Percentiles rank a stretch among this genome's conserved stretches.
Conservation (phyloP, 2,888 invertebrate genomes). For the Leptopilina drosophilae region DNA sequence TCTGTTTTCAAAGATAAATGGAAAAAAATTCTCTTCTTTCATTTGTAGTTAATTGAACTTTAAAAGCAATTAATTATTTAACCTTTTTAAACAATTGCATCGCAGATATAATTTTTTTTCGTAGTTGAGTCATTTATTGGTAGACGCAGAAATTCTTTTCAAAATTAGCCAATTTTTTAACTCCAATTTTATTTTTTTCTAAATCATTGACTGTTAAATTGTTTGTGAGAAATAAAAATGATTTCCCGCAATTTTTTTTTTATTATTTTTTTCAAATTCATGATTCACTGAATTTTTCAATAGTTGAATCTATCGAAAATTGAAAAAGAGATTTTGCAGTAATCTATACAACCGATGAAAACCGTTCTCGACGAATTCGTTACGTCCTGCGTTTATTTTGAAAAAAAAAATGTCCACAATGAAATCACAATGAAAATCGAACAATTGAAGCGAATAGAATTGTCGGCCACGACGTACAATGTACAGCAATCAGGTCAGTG, state of each 20-base stretch:
- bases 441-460: slow-evolving; percentile 55
- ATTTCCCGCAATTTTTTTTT: background rate
- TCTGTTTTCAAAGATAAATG: too few species aligned
- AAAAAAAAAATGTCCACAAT: slow-evolving; percentile 52
- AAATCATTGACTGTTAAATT: slow-evolving; percentile 2
- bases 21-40: too few species aligned
- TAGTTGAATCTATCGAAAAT: slow-evolving; percentile 37
- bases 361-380: slow-evolving; percentile 32
- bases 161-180: too few species aligned
- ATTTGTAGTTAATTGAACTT: too few species aligned
- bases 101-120: too few species aligned
- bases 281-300: slow-evolving; percentile 43
- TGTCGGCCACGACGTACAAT: slow-evolving; percentile 56
- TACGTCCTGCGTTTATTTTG: slow-evolving; percentile 40
- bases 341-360: slow-evolving; percentile 26
- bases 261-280: background rate
- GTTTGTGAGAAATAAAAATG: background rate
- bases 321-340: slow-evolving; percentile 35
- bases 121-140: too few species aligned
- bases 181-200: background rate
- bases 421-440: slow-evolving; percentile 54
- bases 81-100: too few species aligned
- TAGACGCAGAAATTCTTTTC: too few species aligned
- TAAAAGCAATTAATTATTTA: too few species aligned
- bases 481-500: slow-evolving; percentile 61